Evolutionary conservation across 2,888 invertebrate species (phyloP), one percentile per base, ranked within the genome.

Genomic region (Coremacera marginata): DNA sequence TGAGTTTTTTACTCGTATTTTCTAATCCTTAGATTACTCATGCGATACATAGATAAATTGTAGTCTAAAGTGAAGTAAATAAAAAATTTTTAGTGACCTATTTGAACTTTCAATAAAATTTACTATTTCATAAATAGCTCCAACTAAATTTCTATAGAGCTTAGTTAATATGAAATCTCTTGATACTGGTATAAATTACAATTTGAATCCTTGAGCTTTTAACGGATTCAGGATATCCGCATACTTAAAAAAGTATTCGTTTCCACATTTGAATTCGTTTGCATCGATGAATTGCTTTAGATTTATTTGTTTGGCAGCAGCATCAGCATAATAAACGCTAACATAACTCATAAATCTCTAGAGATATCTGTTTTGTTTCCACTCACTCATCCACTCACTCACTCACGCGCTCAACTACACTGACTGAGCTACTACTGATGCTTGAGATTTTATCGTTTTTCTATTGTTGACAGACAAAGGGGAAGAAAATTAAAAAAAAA

Each of bases 271-370:
- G n/a, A 31, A 63, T 63, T 25, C 5, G 31, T 27, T 9, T 16
- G 31, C 63, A 31, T 62, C 31, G 16, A 63, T 31, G 27, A 63
- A 63, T 63, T 27, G 62, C 22, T 27, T 11, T 62, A 7, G 62
- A 62, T 62, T 62, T 62, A 62, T 27, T 62, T 63, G 63, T 31
- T 11, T n/a, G 27, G 63, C 63, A 63, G 31, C 31, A 27, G 27
- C 31, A 31, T 63, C 63, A 31, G 63, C 63, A 63, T 31, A 63
- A 63, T 63, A 25, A 63, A 31, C 27, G 63, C 16, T 31, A 31
- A 14, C 44, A 63, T 60, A 60, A 60, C 57, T 60, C 27, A 27
- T 31, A 63, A 63, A 63, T 34, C 63, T 63, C 63, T 31, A 63
- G 63, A 27, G 63, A 63, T 34, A 25, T 27, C 16, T 63, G 22